Evolutionary conservation across 2,888 invertebrate genomes (phyloP), one percentile per base, ranked within the genome.

Genomic region (Ametastegia equiseti): DNA sequence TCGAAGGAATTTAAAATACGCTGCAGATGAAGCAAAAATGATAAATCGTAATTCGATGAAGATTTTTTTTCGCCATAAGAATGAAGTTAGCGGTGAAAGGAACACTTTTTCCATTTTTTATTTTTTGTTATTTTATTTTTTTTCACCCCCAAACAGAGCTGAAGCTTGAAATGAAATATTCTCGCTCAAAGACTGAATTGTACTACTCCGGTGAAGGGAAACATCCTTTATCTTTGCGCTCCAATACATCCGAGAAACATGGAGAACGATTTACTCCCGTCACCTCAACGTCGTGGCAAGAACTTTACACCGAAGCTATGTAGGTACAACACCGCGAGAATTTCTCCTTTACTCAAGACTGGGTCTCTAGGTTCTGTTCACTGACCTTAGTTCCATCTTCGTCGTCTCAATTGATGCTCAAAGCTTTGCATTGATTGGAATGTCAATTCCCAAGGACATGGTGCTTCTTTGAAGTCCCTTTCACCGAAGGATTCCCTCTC

Each of bases 221-320:
- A 78, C 78, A 63, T 23, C 78, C 60, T 78, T 78, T 78, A 78
- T 78, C 78, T 60, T 78, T 33, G 42, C 60, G 60, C 78, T 78
- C 27, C 60, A 36, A 78, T 63, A 30, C n/a, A 45, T 60, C 42
- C 60, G 27, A 39, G 78, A 78, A 42, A 33, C 78, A 78, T 63
- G 13, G 19, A 39, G 23, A 39, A 60, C 78, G 60, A 63, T 63
- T 78, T 60, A 39, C 63, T 60, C 78, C 33, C 45, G 27, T 57
- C 57, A 54, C 75, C 27, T 71, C 30, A 71, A 67, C 19, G 9
- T 45, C 71, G 11, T n/a, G 1, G 30, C 27, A 30, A 71, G 71
- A 71, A 30, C 15, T 27, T 15, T 71, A 47, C 47, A 9, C 47
- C 19, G 36, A n/a, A 45, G n/a, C n/a, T n/a, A n/a, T n/a, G 47